Base-by-base conservation (phyloP, 2,888 invertebrate species). In the Sclerodermus sp. region DNA sequence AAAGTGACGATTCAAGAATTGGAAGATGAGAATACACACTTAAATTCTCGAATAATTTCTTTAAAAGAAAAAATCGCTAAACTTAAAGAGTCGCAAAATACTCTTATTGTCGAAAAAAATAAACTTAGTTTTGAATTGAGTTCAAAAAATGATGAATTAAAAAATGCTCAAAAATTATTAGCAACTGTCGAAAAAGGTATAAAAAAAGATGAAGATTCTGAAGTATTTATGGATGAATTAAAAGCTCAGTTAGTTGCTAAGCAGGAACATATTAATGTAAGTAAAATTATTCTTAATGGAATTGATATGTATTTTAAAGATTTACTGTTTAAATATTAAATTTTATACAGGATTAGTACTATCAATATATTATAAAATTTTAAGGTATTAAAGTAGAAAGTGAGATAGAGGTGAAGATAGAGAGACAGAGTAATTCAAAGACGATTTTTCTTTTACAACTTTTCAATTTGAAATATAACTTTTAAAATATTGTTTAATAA, bases 201-300 rank as follows among this genome's bases (percentile, higher is more conserved):
- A 12, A 47, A 47, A 14, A 32, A 17, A 1, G 62, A 65, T 37
- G 57, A 62, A 15, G 61, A 60, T 8, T 32, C 61, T 8, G 15
- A 29, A 1, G 32, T 48, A 1, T 74, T 65, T n/a, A 45, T 72
- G 3, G 55, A 65, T 13, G 67, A 67, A 53, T 52, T 77, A 9
- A 57, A 64, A 18, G 45, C 52, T 2, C 68, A 73, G 47, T 56
- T 77, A 12, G 44, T 15, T 1, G 43, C 52, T 1, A 62, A 67
- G 15, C 59, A 70, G 4, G 68, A 71, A 3, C 66, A 67, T n/a
- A 64, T 70, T 10, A 71, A 71, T 57, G 73, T 74, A 58, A 41
- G 49, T 39, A 36, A 12, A 8, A 23, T 29, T 29, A 8, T 42
- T 23, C 29, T 8, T 29, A 39, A 36, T 36, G 31, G 31, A 31